Conservation (phyloP, 2,113 vertebrate genomes). For the Erythrocebus patas region DNA sequence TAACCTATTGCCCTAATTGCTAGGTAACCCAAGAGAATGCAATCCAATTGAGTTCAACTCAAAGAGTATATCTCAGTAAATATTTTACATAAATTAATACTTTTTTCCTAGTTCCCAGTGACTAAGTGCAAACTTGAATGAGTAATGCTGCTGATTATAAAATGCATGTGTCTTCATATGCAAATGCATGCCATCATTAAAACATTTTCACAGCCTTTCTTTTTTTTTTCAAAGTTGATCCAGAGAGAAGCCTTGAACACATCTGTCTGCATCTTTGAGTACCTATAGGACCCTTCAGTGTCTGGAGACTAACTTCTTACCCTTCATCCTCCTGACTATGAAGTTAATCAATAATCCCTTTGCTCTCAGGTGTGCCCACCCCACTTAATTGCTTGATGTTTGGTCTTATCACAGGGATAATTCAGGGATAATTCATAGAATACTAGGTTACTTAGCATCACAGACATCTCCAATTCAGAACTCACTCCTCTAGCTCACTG, state of each 20-base stretch:
- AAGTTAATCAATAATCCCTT: constrained; percentile 37
- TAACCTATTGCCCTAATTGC: background rate
- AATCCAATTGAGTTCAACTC: background rate
- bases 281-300: background rate
- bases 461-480: constrained; percentile 5
- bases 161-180: background rate
- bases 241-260: background rate
- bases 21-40: background rate
- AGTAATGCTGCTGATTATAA: background rate
- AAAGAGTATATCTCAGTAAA: background rate
- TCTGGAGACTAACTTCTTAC: background rate
- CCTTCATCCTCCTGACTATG: background rate
- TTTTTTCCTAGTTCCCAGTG: background rate
- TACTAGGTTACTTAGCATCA: constrained; percentile 73
- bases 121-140: background rate
- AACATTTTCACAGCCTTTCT: background rate
- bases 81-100: background rate
- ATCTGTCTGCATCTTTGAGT: background rate
- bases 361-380: constrained; percentile 27
- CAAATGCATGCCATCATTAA: background rate
- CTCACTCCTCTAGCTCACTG: background rate
- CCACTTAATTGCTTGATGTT: constrained; percentile 37
- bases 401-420: constrained; percentile 58
- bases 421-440: constrained; percentile 58
- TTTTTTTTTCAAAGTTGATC: background rate